A percentile compares a stretch with the other conserved stretches of the same genome.
phyloP scores from a whole-genome alignment of 2,888 invertebrate species.

The Spicauda simplicius region DNA sequence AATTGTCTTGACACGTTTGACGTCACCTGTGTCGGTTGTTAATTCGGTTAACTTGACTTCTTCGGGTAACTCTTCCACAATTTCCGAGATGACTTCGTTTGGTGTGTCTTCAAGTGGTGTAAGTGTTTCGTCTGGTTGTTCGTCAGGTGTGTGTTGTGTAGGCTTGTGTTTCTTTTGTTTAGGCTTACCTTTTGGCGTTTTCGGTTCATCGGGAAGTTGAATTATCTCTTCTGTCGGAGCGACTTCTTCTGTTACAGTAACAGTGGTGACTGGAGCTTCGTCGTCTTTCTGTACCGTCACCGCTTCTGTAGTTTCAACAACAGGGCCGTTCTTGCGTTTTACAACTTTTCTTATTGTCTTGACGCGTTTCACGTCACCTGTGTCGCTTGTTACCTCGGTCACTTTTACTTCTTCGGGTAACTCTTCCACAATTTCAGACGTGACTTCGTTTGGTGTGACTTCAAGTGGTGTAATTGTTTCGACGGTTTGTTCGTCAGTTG shows the following conservation, averaged over 20 bases:
- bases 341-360: constrained; percentile 36
- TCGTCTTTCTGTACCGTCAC: constrained; percentile 40
- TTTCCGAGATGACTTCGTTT: constrained; percentile 47
- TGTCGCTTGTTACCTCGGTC: constrained; percentile 43
- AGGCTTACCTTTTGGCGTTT: constrained; percentile 38
- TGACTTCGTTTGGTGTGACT: constrained; percentile 39
- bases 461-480: constrained; percentile 47
- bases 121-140: too few species aligned
- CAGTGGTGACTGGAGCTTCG: constrained; percentile 42
- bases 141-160: constrained; percentile 48
- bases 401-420: constrained; percentile 11
- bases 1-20: too few species aligned
- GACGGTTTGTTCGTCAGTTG: constrained; percentile 39
- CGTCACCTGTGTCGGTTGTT: too few species aligned
- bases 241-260: constrained; percentile 42
- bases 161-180: constrained; percentile 39
- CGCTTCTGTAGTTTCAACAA: constrained; percentile 47
- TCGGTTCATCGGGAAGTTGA: background rate
- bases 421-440: constrained; percentile 41
- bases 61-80: constrained; percentile 48
- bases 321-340: constrained; percentile 46
- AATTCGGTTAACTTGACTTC: constrained; percentile 57
- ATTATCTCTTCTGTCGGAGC: constrained; percentile 47
- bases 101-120: constrained; percentile 40
- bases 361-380: constrained; percentile 48